Base-by-base conservation (phyloP, 2,113 vertebrate genomes). In the Typhlomys cinereus region DNA sequence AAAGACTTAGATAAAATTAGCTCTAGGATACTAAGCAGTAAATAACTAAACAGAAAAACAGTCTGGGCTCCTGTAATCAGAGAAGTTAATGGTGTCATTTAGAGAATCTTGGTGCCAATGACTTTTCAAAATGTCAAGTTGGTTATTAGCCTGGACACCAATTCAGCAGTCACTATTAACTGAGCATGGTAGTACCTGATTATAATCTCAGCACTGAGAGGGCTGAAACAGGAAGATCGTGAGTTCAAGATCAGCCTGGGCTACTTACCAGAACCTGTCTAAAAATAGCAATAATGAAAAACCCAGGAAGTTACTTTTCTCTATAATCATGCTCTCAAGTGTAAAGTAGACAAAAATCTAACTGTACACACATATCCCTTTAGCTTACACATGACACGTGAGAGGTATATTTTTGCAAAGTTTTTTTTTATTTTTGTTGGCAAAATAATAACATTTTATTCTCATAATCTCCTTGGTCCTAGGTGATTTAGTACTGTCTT, bases 341-440 rank as follows among this genome's bases (percentile, higher is more conserved):
- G 27, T 11, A 52, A 20, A 79, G 18, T 8, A 75, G 10, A 70
- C 4, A 83, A 46, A 70, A 86, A 48, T 3, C 67, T 66, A 21
- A 57, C 17, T 21, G 4, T n/a, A 70, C 5, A 21, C 50, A 52
- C 74, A 89, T 17, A 66, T 20, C 44, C 7, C 6, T 75, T 29
- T 29, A 59, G 73, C 34, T 41, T 69, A 34, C 17, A 84, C 36
- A n/a, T 34, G 85, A 79, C 36, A 70, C 44, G 27, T 69, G 25
- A 83, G 2, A 73, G 44, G 12, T 11, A 25, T n/a, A 61, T 75
- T 85, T 66, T 76, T 23, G 57, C 31, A 59, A 67, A 31, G 21
- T 87, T 75, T 89, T 92, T 85, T 84, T 78, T 93, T 59, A 34
- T 31, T 79, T n/a, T 87, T 76, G 69, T 83, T 48, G 46, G 50